Conservation (phyloP, 2,888 invertebrate genomes). For the Oligia strigilis region DNA sequence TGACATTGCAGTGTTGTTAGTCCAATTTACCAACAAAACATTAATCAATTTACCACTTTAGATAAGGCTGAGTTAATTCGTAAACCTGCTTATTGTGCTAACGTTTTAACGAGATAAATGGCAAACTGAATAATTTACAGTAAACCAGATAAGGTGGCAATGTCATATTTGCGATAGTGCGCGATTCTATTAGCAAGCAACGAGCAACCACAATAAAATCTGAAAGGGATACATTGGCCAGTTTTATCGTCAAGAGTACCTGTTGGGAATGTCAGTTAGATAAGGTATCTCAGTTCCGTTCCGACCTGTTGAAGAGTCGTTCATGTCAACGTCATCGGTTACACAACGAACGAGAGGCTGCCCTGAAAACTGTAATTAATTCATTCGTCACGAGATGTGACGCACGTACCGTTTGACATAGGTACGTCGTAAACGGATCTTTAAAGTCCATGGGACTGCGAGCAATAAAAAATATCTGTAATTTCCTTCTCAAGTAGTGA, state of each 20-base stretch:
- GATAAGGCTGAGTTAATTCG: slow-evolving; percentile 17
- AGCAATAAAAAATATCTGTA: slow-evolving; percentile 40
- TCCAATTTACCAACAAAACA: slow-evolving; percentile 17
- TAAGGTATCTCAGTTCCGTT: slow-evolving; percentile 75
- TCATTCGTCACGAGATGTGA: slow-evolving; percentile 70
- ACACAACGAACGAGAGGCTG: slow-evolving; percentile 66
- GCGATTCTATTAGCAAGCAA: slow-evolving; percentile 34
- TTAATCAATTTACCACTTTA: slow-evolving; percentile 34
- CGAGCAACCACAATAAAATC: slow-evolving; percentile 46
- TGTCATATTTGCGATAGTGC: slow-evolving; percentile 36
- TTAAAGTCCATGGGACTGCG: slow-evolving; percentile 38
- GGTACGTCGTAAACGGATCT: slow-evolving; percentile 57
- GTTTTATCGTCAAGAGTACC: slow-evolving; percentile 68
- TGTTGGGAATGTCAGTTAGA: slow-evolving; percentile 68
- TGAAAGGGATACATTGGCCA: slow-evolving; percentile 58
- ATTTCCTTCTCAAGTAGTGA: slow-evolving; percentile 35
- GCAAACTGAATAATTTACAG: slow-evolving; percentile 35
- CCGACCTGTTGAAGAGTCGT: slow-evolving; percentile 68
- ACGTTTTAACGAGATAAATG: slow-evolving; percentile 18
- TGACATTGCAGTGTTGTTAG: slow-evolving; percentile 1
- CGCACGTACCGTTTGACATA: slow-evolving; percentile 61
- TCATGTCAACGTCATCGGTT: slow-evolving; percentile 69
- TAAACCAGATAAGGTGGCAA: slow-evolving; percentile 28
- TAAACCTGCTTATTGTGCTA: slow-evolving; percentile 23
- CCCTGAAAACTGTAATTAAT: slow-evolving; percentile 71